A percentile compares a stretch with the other conserved stretches of the same genome.
phyloP scores from a whole-genome alignment of 1,140 invertebrate species.

The Cotesia typhae region DNA sequence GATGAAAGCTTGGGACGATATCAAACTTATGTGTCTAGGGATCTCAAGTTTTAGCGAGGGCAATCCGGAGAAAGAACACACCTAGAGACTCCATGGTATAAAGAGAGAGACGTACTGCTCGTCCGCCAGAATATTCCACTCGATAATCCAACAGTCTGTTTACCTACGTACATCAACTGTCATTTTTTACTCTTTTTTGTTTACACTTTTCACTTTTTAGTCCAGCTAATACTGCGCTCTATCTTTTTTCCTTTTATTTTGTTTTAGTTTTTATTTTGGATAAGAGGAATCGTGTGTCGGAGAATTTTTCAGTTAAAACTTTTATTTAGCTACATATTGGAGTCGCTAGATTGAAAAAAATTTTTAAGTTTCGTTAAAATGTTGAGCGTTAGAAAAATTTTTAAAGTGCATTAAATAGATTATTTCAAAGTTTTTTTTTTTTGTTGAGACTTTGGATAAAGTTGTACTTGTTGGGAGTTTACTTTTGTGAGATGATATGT shows the following conservation, averaged over 20 bases:
- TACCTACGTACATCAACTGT: conserved; percentile 20
- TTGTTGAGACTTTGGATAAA: too few relatives aligned
- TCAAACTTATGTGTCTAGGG: conserved; percentile 42
- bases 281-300: background rate
- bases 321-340: background rate
- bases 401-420: too few relatives aligned
- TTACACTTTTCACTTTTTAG: background rate
- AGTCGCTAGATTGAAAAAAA: too few relatives aligned
- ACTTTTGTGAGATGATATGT: too few relatives aligned
- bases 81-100: conserved; percentile 1
- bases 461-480: too few relatives aligned
- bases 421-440: too few relatives aligned
- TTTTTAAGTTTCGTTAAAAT: background rate
- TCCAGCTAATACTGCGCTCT: too few relatives aligned
- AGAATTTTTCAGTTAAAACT: background rate
- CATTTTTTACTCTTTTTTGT: conserved; percentile 14
- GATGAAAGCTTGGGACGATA: conserved; percentile 44
- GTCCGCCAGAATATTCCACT: conserved; percentile 33
- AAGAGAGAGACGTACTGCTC: conserved; percentile 43
- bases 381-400: too few relatives aligned
- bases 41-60: conserved; percentile 18
- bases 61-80: too few relatives aligned
- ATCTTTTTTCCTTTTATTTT: background rate
- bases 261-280: background rate
- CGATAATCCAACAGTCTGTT: conserved; percentile 27